Evolutionary conservation across 92 coral and sea anemone species (phyloP), one percentile per base, ranked within the genome.

Genomic region (Porites rus): DNA sequence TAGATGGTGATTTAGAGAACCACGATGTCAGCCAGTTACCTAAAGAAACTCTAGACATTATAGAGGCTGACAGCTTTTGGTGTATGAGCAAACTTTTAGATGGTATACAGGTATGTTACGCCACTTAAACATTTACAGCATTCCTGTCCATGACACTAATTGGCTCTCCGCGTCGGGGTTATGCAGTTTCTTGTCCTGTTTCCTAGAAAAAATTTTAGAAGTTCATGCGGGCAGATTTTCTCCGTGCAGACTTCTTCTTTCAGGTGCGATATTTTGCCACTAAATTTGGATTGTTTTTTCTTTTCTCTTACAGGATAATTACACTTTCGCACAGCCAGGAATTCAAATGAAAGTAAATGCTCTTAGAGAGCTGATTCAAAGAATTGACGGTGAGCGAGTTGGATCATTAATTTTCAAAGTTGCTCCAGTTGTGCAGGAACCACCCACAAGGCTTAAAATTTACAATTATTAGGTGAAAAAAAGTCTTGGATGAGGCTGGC

Each of bases 251-350:
- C 46, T 38, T 38, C 46, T 3, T 38, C 46, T 38, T 38, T 4
- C 4, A 38, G 46, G 46, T 38, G 46, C 46, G 46, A 38, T 38
- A 38, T 38, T 38, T 38, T 38, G 46, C 46, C 46, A 38, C 46
- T 38, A 38, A 38, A 4, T 38, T 38, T 38, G 46, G 46, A 38
- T 38, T 38, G 46, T 38, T 4, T 38, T 4, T 38, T 38, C 2
- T 87, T 24, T 51, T 85, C 25, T 18, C 62, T 73, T 43, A 0
- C 77, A 97, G 99, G 99, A 97, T 63, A 97, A 97, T 86, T 97
- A 97, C 92, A 97, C 99, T 8, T 97, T 97, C 81, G 99, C 99
- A 59, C 99, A 97, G 69, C 99, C 99, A 18, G 99, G 99, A 60
- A 97, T 97, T 56, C 99, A 97, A 84, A 85, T 84, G 82, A 97